Evolutionary conservation across 2,113 vertebrate species (phyloP), one percentile per base, ranked within the genome.

Genomic region (Equus quagga): DNA sequence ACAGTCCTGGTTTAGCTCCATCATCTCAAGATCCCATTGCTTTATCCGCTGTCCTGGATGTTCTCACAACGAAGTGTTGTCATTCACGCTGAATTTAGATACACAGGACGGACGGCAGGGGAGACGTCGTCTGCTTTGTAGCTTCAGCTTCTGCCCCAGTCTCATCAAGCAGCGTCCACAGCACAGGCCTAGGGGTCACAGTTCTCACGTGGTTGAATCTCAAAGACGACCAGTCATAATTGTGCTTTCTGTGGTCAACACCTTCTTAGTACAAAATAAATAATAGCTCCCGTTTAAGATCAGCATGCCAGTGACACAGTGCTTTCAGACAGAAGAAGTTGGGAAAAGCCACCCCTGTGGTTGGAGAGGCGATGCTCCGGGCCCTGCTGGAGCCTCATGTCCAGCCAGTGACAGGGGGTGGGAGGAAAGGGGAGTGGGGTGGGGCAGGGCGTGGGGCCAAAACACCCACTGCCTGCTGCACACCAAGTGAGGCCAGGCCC

Each of bases 31-130:
- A 75, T 41, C 56, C 10, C 33, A 10, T 33, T 33, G 21, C 33
- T 64, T 54, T 21, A 33, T 18, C 33, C 0, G 15, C 49, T 33
- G 8, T 19, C 7, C 9, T 54, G 82, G 36, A 3, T 3, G 10
- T n/a, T 13, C 1, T 51, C 28, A 31, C 49, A 10, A 9, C 4
- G 11, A 69, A 54, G 5, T 24, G 0, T 18, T 67, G 9, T 14
- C 51, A 0, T 28, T 26, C n/a, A n/a, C 2, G 1, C 15, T 79
- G 73, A 46, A 23, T 28, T 7, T 14, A 8, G 12, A 13, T 1
- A 18, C 2, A 3, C 10, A 1, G 28, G 26, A 21, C 0, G 2
- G n/a, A 31, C 10, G 9, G 41, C 51, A 54, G 51, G 21, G 17
- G 15, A 21, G 36, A 26, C 4, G 51, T 54, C 5, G 11, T 11